Percentiles rank a stretch among this genome's conserved stretches.
Conservation (phyloP, 2,113 vertebrate genomes). For the Crotalus helleri region DNA sequence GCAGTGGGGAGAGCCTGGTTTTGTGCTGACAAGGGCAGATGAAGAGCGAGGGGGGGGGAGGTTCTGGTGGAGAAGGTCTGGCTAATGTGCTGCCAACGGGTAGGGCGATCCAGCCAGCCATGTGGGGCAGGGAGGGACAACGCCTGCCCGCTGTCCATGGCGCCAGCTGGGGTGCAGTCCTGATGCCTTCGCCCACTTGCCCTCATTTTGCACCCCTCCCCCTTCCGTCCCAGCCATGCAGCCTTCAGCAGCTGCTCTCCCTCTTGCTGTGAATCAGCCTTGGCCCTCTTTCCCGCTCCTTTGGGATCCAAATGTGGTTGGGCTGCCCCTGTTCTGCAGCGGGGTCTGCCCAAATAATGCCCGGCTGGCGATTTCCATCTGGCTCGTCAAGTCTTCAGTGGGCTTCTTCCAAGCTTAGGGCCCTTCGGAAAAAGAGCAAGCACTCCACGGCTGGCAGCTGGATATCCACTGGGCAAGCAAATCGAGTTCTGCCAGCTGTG, state of each 20-base stretch:
- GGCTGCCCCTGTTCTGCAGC: neutral
- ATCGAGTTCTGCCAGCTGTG: neutral
- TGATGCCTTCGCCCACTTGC: neutral
- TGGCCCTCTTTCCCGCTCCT: rapidly evolving
- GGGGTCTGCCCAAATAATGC: neutral
- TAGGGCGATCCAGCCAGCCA: neutral
- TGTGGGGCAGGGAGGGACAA: neutral
- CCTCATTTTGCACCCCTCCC: neutral
- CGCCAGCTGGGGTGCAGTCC: neutral
- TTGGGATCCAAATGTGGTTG: neutral
- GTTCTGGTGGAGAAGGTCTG: neutral
- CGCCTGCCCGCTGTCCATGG: neutral
- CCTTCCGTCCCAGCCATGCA: neutral
- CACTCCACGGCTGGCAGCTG: neutral
- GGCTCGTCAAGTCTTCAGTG: neutral
- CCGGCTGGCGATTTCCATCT: neutral
- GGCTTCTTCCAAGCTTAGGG: neutral
- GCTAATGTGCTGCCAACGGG: neutral
- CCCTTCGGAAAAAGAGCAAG: neutral
- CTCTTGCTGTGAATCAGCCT: neutral
- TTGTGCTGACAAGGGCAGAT: neutral
- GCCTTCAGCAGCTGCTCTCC: neutral
- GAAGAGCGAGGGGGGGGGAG: neutral
- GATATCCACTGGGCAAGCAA: neutral
- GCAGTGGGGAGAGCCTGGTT: neutral